phyloP scores from a whole-genome alignment of 2,888 invertebrate species.

The Oscheius sp. region DNA sequence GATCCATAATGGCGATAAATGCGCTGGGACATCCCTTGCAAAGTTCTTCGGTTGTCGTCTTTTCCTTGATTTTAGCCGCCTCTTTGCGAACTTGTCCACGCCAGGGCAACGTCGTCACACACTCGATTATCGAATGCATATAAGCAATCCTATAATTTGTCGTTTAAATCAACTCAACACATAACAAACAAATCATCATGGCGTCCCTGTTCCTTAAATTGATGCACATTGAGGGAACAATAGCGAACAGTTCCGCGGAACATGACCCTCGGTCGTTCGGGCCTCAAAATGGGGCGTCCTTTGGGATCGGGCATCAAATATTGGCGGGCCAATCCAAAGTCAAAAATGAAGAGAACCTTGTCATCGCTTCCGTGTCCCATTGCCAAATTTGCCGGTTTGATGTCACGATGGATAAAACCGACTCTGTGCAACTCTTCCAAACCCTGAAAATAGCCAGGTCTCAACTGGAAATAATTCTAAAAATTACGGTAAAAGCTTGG shows the following conservation, averaged over 20 bases:
- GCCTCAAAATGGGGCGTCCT: constrained; percentile 80
- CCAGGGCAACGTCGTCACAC: constrained; percentile 65
- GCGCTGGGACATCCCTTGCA: constrained; percentile 42
- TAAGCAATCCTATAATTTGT: constrained; percentile 24
- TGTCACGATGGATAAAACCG: constrained; percentile 66
- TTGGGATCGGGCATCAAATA: constrained; percentile 78
- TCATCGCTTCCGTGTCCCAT: constrained; percentile 39
- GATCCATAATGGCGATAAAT: not conserved
- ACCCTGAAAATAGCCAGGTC: constrained; percentile 40
- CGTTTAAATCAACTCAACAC: not conserved
- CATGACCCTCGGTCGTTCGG: constrained; percentile 30
- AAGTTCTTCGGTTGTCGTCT: constrained; percentile 50
- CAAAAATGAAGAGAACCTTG: constrained; percentile 61
- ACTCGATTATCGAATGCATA: constrained; percentile 62
- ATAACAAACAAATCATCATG: constrained; percentile 54
- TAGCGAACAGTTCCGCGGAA: constrained; percentile 58
- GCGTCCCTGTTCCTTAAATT: constrained; percentile 60
- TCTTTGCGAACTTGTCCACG: constrained; percentile 63
- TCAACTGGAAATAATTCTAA: not conserved
- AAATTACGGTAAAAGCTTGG: constrained; percentile 52
- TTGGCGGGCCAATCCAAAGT: constrained; percentile 69
- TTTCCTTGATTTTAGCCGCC: constrained; percentile 56
- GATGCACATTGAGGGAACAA: constrained; percentile 58
- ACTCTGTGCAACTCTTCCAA: constrained; percentile 61
- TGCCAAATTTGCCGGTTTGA: constrained; percentile 67